Conservation (phyloP, 2,113 vertebrate species). For the Cygnus buccinator region DNA sequence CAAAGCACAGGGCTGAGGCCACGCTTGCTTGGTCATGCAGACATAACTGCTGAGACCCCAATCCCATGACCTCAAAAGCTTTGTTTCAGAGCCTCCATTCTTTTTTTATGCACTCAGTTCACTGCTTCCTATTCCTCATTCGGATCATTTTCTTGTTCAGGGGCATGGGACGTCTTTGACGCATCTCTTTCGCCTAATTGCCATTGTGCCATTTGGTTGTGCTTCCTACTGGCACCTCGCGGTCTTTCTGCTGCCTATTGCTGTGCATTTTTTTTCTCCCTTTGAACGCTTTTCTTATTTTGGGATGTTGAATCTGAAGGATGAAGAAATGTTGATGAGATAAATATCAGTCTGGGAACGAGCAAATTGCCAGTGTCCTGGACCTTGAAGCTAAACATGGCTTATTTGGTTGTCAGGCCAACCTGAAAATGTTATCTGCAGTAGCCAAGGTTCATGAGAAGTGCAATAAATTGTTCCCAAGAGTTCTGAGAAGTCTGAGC, state of each 20-base stretch:
- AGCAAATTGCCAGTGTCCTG: conserved; percentile 29
- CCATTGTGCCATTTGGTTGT: neutral
- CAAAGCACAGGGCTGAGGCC: neutral
- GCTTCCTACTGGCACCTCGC: neutral
- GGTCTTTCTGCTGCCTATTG: neutral
- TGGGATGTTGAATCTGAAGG: neutral
- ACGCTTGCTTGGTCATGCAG: conserved; percentile 62
- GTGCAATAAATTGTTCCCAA: conserved; percentile 55
- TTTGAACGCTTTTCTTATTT: neutral
- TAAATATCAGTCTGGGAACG: conserved; percentile 40
- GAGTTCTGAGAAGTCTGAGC: conserved; percentile 32
- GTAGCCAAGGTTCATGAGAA: conserved; percentile 63
- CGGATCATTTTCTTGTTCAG: conserved; percentile 3
- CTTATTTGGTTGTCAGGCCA: conserved; percentile 63
- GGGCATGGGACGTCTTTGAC: neutral
- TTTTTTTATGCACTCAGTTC: conserved; percentile 54
- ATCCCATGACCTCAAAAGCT: conserved; percentile 67
- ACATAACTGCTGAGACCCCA: conserved; percentile 54
- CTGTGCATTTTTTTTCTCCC: neutral
- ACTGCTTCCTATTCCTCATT: conserved; percentile 27
- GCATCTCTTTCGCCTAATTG: conserved; percentile 28
- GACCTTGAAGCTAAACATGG: conserved; percentile 53
- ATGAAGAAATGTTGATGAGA: conserved; percentile 31
- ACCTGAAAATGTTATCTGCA: conserved; percentile 62
- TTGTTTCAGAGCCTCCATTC: conserved; percentile 62